Base-by-base conservation (phyloP, 2,888 invertebrate species). In the Carcina quercana region DNA sequence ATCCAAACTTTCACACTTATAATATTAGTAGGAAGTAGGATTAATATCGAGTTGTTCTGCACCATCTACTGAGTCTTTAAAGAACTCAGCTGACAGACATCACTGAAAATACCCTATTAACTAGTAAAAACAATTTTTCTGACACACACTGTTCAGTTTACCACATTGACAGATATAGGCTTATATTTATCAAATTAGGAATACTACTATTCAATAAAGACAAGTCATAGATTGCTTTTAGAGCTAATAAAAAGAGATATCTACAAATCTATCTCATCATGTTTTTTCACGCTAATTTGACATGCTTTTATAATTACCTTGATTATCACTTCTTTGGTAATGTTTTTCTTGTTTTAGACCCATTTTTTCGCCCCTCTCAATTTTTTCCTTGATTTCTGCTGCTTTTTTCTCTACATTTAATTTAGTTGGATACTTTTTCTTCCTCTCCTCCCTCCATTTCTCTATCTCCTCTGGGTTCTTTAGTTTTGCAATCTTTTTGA, bases 391-490 rank as follows among this genome's bases (percentile, higher is more conserved):
- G 17, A 84, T 73, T 39, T 87, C 86, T 20, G 88, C 86, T 43
- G 86, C 85, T 53, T 88, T 86, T 42, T 87, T 86, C 38, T 88
- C 87, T 15, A 91, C 84, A 61, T 92, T 94, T 13, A 74, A 83
- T 47, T 86, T 84, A 0, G 93, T 93, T 0, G 95, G 95, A 69
- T 88, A 95, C 51, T 88, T 90, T 73, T 85, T 91, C 62, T 89
- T 92, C 28, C 97, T 85, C 53, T 96, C 95, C 30, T 87, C 88
- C 43, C 89, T 87, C 96, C 96, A 97, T 63, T 91, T 92, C 17
- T 88, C 79, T 36, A 96, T 90, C 44, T 95, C 95, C 62, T 95
- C 94, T 0, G 92, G 90, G 3, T 92, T 90, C 40, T 90, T 88
- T 4, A 92, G 56, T 45, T 90, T 89, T 45, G 89, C 88, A 38